Evolutionary conservation across 2,888 invertebrate species (phyloP), one percentile per base, ranked within the genome.

Genomic region (Onchidella celtica): DNA sequence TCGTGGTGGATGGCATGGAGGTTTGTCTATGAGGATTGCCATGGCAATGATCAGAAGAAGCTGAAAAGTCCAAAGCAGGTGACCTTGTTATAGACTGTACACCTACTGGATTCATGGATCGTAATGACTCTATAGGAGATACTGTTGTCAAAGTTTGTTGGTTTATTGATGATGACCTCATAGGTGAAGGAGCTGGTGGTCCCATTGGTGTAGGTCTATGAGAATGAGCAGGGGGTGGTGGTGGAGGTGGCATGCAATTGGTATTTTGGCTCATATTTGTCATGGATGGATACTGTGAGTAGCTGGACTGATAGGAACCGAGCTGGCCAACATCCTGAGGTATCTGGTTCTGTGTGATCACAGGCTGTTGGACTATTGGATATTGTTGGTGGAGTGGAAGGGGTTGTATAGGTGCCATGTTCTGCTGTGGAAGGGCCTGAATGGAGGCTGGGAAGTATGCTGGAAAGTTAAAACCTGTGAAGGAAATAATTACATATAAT

Each of bases 361-460:
- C 70, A 11, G 70, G 66, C 2, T 65, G 34, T 57, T 73, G 79
- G 27, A 79, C 55, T 9, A 79, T 34, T 14, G 79, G 73, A 27
- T 47, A 79, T 36, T 70, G 70, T 29, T 79, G 79, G 24, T 73
- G 73, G 21, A 75, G 3, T 4, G 76, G 55, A 11, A 75, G n/a
- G 24, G 75, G 9, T 24, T 36, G 75, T 9, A 79, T 47, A 21
- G 61, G 3, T 27, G 78, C 9, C 21, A 47, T 21, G 38, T 69
- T 70, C 32, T 69, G 72, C 47, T 79, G 79, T 2, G 70, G 63
- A 2, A 79, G 63, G 2, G 63, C 24, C 40, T 61, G 65, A 0
- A 79, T 36, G 24, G 79, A 38, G 47, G 73, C 57, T 14, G 65
- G 73, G 59, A 66, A 79, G 66, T 79, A 79, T 47, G 73, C 38